Base-by-base conservation (phyloP, 1,140 invertebrate genomes). In the Sinella curviseta region DNA sequence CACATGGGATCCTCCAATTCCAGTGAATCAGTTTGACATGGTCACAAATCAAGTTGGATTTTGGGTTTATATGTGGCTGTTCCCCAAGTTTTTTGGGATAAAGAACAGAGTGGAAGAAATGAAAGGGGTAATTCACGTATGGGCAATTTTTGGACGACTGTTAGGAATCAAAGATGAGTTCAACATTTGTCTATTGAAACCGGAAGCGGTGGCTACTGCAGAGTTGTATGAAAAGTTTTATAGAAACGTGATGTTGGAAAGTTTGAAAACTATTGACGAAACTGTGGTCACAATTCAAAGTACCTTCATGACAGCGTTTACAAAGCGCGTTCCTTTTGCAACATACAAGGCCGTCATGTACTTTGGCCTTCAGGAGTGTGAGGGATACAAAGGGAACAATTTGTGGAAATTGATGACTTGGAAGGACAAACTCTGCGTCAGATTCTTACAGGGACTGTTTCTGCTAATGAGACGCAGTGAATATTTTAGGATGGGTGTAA, bases 101-200 rank as follows among this genome's bases (percentile, higher is more conserved):
- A 35, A 17, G 0, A 75, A 80, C 39, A 36, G 26, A 30, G 24
- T 14, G 24, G 36, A 39, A 54, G 78, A 76, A 34, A 4, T 83
- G 0, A 73, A 80, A 17, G 82, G 80, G n/a, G 81, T 81, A 30
- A 2, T 83, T 0, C 82, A 83, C 30, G 26, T 78, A 1, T 83
- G 82, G 82, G 78, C 78, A 3, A 57, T 83, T 3, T 35, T 78
- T 28, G 80, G 80, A 8, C 14, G 74, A 48, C 34, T 78, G 3
- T 65, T 83, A 16, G 82, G 82, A 70, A 73, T 83, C n/a, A n/a
- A 79, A 76, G 82, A 83, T 77, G 16, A 76, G 60, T 83, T 80
- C 65, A 83, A 83, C 65, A n/a, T 83, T 14, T 81, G 74, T 8
- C 60, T 83, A 0, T 8, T 20, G 8, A 60, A 60, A n/a, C 57